These are phyloP conservation scores for Panthera leo DNA, from an alignment of 2,113 vertebrate genomes.

Conservation along the genomic window DNA sequence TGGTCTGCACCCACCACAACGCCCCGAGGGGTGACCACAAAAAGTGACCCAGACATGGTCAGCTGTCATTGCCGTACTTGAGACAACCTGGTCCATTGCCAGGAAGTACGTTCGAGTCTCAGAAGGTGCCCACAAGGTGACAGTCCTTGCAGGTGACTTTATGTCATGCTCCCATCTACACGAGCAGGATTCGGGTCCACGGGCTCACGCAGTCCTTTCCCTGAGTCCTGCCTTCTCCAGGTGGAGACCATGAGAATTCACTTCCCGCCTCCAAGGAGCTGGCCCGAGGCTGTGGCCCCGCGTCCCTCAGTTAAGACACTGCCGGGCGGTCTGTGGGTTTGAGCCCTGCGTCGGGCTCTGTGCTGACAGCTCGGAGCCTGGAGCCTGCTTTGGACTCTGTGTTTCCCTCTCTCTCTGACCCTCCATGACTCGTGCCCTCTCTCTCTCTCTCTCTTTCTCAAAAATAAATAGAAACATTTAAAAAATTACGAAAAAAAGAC, in stretches of 20 bases:
- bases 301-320: accelerated
- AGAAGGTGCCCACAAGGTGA: no score
- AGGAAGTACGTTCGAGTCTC: not conserved
- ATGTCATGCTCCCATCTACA: accelerated
- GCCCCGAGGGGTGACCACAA: not conserved
- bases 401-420: no score
- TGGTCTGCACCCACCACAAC: no score
- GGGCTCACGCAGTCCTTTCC: not conserved
- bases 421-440: no score
- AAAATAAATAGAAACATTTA: no score
- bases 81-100: not conserved
- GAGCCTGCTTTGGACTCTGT: no score
- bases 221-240: not conserved
- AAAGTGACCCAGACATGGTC: not conserved
- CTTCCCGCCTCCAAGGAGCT: not conserved
- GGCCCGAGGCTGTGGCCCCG: no score
- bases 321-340: not conserved
- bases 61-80: accelerated
- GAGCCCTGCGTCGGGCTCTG: no score
- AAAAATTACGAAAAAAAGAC: no score
- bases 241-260: not conserved
- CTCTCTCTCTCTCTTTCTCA: no score
- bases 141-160: not conserved
- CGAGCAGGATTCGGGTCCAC: not conserved
- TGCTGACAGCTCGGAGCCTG: no score